Conservation (phyloP, 2,113 vertebrate species). For the Proteles cristata region DNA sequence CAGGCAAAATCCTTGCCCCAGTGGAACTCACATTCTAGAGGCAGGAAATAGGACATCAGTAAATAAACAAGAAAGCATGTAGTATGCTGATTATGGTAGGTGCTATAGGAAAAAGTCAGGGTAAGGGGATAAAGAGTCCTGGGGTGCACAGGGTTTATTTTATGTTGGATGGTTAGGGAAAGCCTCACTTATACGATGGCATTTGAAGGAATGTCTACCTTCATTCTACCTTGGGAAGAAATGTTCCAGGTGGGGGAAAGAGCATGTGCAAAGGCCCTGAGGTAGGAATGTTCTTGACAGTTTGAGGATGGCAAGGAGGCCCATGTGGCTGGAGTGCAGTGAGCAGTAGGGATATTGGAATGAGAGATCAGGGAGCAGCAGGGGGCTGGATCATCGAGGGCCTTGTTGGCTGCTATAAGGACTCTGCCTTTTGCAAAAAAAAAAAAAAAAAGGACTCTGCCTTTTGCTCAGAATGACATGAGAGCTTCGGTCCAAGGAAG, state of each 20-base stretch:
- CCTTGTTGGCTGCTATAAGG: background rate
- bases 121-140: background rate
- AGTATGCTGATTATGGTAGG: background rate
- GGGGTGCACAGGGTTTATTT: background rate
- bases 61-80: background rate
- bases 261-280: background rate
- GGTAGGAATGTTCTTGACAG: too few species aligned
- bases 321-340: background rate
- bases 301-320: background rate
- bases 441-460: background rate
- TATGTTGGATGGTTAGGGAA: background rate
- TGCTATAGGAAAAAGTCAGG: background rate
- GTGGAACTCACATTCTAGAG: background rate
- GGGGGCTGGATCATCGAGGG: background rate
- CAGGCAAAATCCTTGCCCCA: background rate
- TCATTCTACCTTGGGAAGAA: background rate
- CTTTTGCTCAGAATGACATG: background rate
- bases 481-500: background rate
- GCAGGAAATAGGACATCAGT: background rate
- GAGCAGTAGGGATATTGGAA: background rate
- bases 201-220: background rate
- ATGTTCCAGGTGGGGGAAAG: background rate
- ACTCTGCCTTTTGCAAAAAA: background rate
- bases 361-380: background rate
- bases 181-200: background rate